Evolutionary conservation across 2,888 invertebrate genomes (phyloP).

Genomic region (Thyatira batis): DNA sequence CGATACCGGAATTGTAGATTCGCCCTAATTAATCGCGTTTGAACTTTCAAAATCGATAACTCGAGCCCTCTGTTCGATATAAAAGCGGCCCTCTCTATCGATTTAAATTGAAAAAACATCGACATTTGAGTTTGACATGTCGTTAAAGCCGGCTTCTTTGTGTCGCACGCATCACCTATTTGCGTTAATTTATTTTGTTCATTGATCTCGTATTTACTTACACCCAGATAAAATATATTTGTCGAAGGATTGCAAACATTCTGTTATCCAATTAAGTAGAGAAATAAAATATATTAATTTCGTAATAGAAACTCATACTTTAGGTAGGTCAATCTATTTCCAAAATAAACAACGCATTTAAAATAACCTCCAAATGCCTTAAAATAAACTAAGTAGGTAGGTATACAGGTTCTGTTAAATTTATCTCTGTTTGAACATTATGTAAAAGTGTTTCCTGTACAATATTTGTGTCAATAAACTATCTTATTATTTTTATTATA

Average conservation of each 20-base stretch:
- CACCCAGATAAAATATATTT: constrained; percentile 6
- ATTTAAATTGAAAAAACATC: constrained; percentile 59
- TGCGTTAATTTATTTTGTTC: constrained; percentile 32
- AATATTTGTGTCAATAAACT: too few relatives aligned
- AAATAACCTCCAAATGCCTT: too few relatives aligned
- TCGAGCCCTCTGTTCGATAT: constrained; percentile 27
- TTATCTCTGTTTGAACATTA: too few relatives aligned
- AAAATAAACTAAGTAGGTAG: too few relatives aligned
- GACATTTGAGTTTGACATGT: constrained; percentile 54
- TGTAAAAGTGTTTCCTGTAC: too few relatives aligned
- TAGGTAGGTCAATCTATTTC: too few relatives aligned
- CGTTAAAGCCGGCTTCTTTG: constrained; percentile 45
- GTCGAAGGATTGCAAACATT: neutral
- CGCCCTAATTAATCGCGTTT: constrained; percentile 59
- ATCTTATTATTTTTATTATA: too few relatives aligned
- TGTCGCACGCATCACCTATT: constrained; percentile 47
- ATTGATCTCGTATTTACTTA: constrained; percentile 16
- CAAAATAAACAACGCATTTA: too few relatives aligned
- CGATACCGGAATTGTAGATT: constrained; percentile 32
- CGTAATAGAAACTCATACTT: too few relatives aligned
- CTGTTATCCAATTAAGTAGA: neutral
- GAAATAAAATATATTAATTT: neutral
- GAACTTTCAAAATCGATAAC: constrained; percentile 52
- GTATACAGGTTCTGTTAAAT: too few relatives aligned
- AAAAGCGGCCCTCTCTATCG: constrained; percentile 50